Evolutionary conservation across 2,113 vertebrate genomes (phyloP), one percentile per base, ranked within the genome.

Genomic region (Callipepla californica): DNA sequence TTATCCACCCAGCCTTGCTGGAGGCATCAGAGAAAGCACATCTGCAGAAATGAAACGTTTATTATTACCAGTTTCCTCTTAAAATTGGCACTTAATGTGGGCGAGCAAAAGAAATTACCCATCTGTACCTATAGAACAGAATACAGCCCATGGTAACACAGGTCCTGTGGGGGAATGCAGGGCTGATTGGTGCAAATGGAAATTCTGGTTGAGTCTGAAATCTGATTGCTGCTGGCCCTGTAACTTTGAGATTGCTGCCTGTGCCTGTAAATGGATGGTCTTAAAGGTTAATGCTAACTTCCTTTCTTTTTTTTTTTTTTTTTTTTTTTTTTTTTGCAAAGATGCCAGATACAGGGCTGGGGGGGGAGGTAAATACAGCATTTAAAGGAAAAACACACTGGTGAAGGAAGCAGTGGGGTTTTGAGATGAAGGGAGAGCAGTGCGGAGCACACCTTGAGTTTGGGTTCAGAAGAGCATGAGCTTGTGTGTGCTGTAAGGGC

Each of bases 1-100:
- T 78, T 61, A 59, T 36, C 78, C 53, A 48, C 73, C 84, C 89
- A 89, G 2, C 84, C 50, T 87, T 34, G 89, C 93, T 92, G 80
- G 78, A 82, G 70, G 93, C 87, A 93, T 53, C 81, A 28, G 66
- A 34, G 57, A 87, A 89, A 92, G 81, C 44, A 57, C 68, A 85
- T 87, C 61, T 91, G 48, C 78, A 76, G 81, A 61, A 89, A 91
- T 66, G 78, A 85, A 87, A 42, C 70, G 36, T 91, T 84, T 91
- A 94, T 96, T 96, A 89, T 74, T 84, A 95, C 81, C 84, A 66
- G 30, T 91, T 85, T 62, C 85, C 75, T 76, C 53, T 80, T 65
- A 18, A 75, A 87, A 76, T 73, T 68, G 87, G 58, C 63, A 57
- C 25, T 50, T 92, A 68, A 89, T 94, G 70, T 7, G 0, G 51